Evolutionary conservation across 23 tunicate species (phyloP).

Genomic region (Halocynthia roretzi): DNA sequence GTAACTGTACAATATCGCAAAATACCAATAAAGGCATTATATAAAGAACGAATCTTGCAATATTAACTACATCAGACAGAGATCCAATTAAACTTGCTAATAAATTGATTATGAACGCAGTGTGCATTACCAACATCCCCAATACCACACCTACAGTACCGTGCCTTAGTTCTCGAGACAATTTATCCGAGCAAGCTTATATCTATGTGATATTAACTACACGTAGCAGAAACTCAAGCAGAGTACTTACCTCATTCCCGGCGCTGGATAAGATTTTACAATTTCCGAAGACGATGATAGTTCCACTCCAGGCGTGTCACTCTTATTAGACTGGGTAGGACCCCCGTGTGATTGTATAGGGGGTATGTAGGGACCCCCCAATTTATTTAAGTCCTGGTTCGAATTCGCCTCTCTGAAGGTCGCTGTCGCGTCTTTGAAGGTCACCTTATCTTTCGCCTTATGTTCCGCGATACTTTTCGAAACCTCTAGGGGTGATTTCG

Average conservation of each 20-base stretch:
- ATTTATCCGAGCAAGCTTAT: too few species aligned
- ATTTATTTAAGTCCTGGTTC: neutral
- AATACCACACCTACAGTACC: neutral
- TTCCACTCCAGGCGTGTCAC: neutral
- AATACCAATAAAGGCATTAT: too few species aligned
- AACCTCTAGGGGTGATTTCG: neutral
- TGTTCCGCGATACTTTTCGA: slow-evolving; percentile 1
- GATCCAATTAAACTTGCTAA: neutral
- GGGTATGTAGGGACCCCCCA: slow-evolving; percentile 1
- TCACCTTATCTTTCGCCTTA: neutral
- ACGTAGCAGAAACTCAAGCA: too few species aligned
- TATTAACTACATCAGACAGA: neutral
- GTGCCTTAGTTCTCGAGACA: too few species aligned
- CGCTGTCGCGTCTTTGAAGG: neutral
- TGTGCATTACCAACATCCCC: too few species aligned
- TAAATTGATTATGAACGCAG: neutral
- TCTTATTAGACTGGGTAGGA: slow-evolving; percentile 1
- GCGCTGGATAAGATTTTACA: slow-evolving; percentile 12
- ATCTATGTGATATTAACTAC: too few species aligned
- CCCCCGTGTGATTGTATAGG: slow-evolving; percentile 6
- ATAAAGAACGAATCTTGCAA: too few species aligned
- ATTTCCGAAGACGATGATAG: neutral
- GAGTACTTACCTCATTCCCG: slow-evolving; percentile 10
- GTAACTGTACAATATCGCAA: too few species aligned
- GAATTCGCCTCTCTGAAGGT: neutral